A percentile compares a stretch with the other conserved stretches of the same genome.
Conservation (phyloP, 2,113 vertebrate species). For the Melanotaenia duboulayi region DNA sequence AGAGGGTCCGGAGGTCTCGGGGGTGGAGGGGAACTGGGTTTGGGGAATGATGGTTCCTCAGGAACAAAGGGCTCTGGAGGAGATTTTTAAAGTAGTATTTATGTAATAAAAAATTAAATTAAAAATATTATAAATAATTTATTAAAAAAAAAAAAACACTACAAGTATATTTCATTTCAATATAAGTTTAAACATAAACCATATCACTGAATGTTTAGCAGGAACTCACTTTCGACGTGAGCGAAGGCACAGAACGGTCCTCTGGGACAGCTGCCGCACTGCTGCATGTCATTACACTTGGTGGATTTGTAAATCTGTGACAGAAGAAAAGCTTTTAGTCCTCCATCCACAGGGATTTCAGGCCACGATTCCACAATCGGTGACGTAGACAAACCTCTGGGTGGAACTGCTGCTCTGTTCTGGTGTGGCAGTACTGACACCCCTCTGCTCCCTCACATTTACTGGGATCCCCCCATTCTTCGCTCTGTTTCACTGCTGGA, state of each 20-base stretch:
- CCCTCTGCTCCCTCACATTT: constrained; percentile 95
- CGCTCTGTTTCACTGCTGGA: constrained; percentile 95
- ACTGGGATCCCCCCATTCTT: constrained; percentile 98
- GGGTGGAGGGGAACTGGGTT: constrained; percentile 88
- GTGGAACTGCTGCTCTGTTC: constrained; percentile 98
- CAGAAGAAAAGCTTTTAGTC: background rate
- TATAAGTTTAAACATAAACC: background rate
- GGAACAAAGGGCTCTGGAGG: constrained; percentile 84
- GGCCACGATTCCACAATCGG: background rate
- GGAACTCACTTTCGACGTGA: constrained; percentile 92
- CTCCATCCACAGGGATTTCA: background rate
- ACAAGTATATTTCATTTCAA: too few species aligned
- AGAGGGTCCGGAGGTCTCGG: constrained; percentile 79
- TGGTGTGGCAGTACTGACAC: constrained; percentile 97
- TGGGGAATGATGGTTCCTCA: constrained; percentile 87
- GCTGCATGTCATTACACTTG: constrained; percentile 99
- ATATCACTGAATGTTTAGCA: background rate
- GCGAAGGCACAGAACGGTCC: constrained; percentile 99
- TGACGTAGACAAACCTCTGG: constrained; percentile 87
- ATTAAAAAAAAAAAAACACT: background rate
- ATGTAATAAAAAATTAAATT: too few species aligned
- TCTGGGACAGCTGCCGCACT: constrained; percentile 95
- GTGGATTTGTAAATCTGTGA: constrained; percentile 97
- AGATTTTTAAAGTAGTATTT: background rate
- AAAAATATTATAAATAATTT: too few species aligned